Conservation (phyloP, 2,797 vertebrate genomes). For the Nyctibius grandis region DNA sequence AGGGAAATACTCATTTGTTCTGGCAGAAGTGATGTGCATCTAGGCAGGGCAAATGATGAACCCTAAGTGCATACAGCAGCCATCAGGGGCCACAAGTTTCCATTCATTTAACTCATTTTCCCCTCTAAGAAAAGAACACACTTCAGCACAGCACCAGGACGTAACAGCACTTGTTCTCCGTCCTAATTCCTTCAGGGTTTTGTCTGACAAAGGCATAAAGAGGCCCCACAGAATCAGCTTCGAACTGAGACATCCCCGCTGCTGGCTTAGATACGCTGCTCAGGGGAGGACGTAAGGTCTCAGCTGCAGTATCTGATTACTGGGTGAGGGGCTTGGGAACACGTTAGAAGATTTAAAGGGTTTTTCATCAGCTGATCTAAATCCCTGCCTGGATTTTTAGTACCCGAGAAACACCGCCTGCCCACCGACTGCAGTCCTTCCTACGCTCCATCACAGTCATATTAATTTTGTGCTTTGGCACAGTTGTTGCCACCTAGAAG, state of each 20-base stretch:
- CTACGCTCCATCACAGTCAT: not conserved
- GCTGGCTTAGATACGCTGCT: not conserved
- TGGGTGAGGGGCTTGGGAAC: not conserved
- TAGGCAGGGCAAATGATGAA: conserved; percentile 22
- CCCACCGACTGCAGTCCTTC: not conserved
- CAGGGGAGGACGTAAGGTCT: not conserved
- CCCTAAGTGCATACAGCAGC: not conserved
- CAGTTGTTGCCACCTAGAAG: not conserved
- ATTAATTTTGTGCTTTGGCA: not conserved
- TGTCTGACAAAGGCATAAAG: not conserved
- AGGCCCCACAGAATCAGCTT: not conserved
- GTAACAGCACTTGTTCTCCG: not conserved
- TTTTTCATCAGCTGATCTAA: conserved; percentile 2
- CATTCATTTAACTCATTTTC: not conserved
- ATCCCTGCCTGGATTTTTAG: not conserved
- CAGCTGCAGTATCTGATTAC: not conserved
- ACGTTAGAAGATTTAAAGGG: not conserved
- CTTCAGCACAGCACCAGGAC: not conserved
- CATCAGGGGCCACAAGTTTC: conserved; percentile 7
- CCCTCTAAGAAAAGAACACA: not conserved
- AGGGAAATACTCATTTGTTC: conserved; percentile 51
- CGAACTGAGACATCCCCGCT: not conserved
- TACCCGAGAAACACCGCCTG: not conserved
- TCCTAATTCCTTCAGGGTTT: not conserved
- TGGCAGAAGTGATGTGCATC: conserved; percentile 36